Conservation (phyloP, 1,140 invertebrate species). For the Platorchestia sp. region DNA sequence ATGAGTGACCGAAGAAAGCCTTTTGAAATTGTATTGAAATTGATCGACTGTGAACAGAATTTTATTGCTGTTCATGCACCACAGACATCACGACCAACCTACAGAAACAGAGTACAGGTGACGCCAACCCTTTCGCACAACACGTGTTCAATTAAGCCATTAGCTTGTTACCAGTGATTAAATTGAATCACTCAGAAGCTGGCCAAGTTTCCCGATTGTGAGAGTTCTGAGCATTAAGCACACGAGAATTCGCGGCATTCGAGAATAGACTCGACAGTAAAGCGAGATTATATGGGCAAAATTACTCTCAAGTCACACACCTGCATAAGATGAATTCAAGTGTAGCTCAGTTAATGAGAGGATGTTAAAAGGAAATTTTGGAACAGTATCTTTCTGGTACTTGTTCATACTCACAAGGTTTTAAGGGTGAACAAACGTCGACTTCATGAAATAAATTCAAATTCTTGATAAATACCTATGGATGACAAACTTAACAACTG, state of each 20-base stretch:
- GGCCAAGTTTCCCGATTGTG: not conserved
- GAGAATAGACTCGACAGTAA: not conserved
- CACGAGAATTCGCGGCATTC: not conserved
- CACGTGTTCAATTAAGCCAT: not conserved
- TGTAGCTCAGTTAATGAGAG: no score
- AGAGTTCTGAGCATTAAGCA: not conserved
- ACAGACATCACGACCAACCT: not conserved
- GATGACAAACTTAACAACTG: no score
- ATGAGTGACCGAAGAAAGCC: not conserved
- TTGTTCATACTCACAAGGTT: no score
- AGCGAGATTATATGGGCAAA: not conserved
- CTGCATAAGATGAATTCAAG: no score
- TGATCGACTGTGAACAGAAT: not conserved
- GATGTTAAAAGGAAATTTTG: no score
- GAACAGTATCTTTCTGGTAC: no score
- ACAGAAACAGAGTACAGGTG: not conserved
- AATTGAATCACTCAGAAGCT: not conserved
- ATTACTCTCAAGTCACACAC: not conserved
- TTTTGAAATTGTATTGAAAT: not conserved
- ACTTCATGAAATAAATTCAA: no score
- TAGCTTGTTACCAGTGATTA: not conserved
- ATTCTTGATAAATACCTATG: no score
- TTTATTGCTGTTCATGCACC: not conserved
- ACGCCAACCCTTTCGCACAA: not conserved
- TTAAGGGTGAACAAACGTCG: no score